Conservation (phyloP, 1,140 invertebrate species). For the Cydia pomonella region DNA sequence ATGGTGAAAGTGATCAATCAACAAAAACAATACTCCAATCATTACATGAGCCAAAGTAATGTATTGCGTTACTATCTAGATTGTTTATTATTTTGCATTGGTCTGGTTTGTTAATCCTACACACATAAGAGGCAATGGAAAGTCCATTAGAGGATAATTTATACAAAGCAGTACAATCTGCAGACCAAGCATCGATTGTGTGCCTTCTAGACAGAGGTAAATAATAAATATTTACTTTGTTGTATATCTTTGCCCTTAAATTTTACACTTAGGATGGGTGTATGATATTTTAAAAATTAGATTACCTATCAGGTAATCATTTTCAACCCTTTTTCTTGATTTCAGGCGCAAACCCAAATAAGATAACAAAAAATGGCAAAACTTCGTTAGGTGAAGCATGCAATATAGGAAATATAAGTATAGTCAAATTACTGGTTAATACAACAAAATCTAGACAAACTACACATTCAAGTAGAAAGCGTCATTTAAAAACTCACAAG, state of each 20-base stretch:
- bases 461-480: conserved; percentile 48
- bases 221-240: conserved; percentile 25
- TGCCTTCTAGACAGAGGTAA: conserved; percentile 56
- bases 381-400: conserved; percentile 71
- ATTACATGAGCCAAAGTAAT: background rate
- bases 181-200: conserved; percentile 53
- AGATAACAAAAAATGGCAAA: conserved; percentile 62
- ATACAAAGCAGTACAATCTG: conserved; percentile 52
- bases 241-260: too few relatives aligned
- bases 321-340: background rate
- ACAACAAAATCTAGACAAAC: conserved; percentile 43
- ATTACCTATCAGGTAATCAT: background rate
- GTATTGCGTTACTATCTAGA: too few relatives aligned
- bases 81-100: background rate
- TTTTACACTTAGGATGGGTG: too few relatives aligned
- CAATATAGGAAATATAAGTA: conserved; percentile 56
- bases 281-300: too few relatives aligned
- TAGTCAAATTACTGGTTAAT: conserved; percentile 61
- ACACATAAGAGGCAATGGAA: conserved; percentile 47
- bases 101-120: background rate
- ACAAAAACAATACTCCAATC: background rate
- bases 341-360: conserved; percentile 74
- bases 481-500: conserved; percentile 60
- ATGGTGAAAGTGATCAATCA: background rate
- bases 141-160: conserved; percentile 60